Evolutionary conservation across 2,113 vertebrate species (phyloP), one percentile per base, ranked within the genome.

Genomic region (Eupsittula cactorum): DNA sequence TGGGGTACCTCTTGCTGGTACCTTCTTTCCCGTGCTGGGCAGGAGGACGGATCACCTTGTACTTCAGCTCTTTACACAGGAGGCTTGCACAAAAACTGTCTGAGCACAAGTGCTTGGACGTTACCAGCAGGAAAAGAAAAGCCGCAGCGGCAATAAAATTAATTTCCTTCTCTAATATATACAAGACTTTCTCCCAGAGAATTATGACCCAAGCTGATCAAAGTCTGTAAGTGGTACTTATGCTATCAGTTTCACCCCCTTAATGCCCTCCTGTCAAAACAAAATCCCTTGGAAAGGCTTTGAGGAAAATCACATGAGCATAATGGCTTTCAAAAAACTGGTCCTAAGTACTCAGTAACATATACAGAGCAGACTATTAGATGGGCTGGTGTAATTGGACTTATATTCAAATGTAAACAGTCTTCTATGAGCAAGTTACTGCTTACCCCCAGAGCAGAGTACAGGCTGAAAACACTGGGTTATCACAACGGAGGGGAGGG

Each of bases 181-280:
- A 98, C 98, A 98, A 98, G 97, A 98, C 97, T 98, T 98, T 98
- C 98, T 98, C 98, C 88, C 49, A 95, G 97, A 98, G 97, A 98
- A 98, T 98, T 97, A 98, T 97, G 98, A 97, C 96, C 97, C 91
- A 82, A 92, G 97, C 97, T 98, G 98, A 98, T 98, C 98, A 98
- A 98, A 98, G 98, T 98, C 97, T 94, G 97, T 98, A 98, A 98
- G 98, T 98, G 98, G 97, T 98, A 97, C 98, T 98, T 98, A 98
- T 93, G 97, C 98, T 98, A 98, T 98, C 98, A 97, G 97, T 98
- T 98, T 98, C 98, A 97, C 97, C 97, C 98, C 98, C 98, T 98
- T 98, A 98, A 98, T 98, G 98, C 98, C 98, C 98, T 98, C 92
- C 98, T 98, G 98, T 98, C 98, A 98, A 98, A 98, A 98, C 98